Conservation (phyloP, 2,113 vertebrate genomes). For the Microtus ochrogaster region DNA sequence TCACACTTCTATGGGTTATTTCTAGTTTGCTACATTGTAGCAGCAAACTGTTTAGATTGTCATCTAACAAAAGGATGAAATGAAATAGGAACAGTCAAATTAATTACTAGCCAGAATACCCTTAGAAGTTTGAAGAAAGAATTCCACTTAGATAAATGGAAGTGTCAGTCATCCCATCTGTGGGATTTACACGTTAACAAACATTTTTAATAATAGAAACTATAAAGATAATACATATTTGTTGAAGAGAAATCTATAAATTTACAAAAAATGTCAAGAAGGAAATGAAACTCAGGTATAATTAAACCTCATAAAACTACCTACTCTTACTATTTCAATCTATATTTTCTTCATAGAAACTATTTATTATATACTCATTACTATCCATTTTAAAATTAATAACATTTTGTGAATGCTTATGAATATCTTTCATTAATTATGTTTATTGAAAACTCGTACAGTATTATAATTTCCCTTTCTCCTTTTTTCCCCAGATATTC, state of each 20-base stretch:
- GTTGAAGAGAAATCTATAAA: conserved; percentile 27
- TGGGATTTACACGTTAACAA: not conserved
- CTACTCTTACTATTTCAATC: not conserved
- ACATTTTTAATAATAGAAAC: not conserved
- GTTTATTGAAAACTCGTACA: not conserved
- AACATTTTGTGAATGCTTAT: conserved; percentile 17
- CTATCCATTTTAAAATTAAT: not conserved
- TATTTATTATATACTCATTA: not conserved
- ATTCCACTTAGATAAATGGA: not conserved
- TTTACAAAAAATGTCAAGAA: conserved; percentile 46
- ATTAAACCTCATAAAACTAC: conserved; percentile 23
- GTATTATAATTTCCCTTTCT: not conserved
- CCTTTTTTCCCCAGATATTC: not conserved
- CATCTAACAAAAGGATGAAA: not conserved
- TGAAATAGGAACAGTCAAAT: conserved; percentile 43
- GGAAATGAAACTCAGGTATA: conserved; percentile 35
- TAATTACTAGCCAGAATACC: conserved; percentile 14
- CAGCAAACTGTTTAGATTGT: not conserved
- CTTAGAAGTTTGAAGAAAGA: conserved; percentile 24
- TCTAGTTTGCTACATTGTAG: conserved; percentile 23
- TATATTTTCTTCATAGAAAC: conserved; percentile 29
- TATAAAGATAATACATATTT: not conserved
- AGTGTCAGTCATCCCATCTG: not conserved
- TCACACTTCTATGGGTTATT: not conserved
- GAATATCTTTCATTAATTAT: not conserved